These are phyloP conservation scores for Diplolepis rosae DNA, from an alignment of 2,888 invertebrate genomes.

Conservation along the genomic window DNA sequence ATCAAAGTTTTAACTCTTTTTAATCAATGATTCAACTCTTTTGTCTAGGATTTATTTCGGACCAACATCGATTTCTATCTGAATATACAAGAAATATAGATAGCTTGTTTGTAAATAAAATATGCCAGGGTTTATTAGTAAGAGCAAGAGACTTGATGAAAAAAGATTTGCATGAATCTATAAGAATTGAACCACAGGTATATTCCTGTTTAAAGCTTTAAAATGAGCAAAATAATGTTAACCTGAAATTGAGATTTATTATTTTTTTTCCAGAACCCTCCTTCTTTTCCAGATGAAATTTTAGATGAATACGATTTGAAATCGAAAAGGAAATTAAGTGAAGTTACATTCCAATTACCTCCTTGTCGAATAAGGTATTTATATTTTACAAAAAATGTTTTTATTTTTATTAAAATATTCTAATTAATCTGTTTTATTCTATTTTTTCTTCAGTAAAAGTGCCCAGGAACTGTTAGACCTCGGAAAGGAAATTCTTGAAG, in stretches of 20 bases:
- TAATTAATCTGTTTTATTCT: constrained; percentile 68
- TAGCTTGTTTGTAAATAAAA: constrained; percentile 84
- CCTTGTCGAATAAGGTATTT: constrained; percentile 75
- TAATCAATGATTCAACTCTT: background rate
- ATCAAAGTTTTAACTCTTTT: no score
- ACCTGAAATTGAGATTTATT: background rate
- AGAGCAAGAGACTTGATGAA: constrained; percentile 84
- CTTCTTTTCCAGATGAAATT: constrained; percentile 47
- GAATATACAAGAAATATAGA: constrained; percentile 85
- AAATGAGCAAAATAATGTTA: constrained; percentile 3
- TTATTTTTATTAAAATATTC: constrained; percentile 38
- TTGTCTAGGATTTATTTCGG: constrained; percentile 76
- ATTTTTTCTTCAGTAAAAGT: constrained; percentile 75
- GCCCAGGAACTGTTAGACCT: constrained; percentile 80
- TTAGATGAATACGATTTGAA: constrained; percentile 49
- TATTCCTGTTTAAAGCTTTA: constrained; percentile 26
- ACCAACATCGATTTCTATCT: constrained; percentile 77
- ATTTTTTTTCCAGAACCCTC: constrained; percentile 46
- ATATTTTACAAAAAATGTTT: constrained; percentile 20
- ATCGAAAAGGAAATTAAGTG: constrained; percentile 60
- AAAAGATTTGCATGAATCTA: constrained; percentile 86
- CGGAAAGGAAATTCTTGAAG: constrained; percentile 80
- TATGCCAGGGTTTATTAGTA: constrained; percentile 82
- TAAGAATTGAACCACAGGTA: constrained; percentile 72
- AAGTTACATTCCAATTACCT: constrained; percentile 73